Percentiles rank a stretch among this genome's conserved stretches.
Evolutionary conservation across 2,113 vertebrate genomes (phyloP).

Genomic region (Mungos mungo): DNA sequence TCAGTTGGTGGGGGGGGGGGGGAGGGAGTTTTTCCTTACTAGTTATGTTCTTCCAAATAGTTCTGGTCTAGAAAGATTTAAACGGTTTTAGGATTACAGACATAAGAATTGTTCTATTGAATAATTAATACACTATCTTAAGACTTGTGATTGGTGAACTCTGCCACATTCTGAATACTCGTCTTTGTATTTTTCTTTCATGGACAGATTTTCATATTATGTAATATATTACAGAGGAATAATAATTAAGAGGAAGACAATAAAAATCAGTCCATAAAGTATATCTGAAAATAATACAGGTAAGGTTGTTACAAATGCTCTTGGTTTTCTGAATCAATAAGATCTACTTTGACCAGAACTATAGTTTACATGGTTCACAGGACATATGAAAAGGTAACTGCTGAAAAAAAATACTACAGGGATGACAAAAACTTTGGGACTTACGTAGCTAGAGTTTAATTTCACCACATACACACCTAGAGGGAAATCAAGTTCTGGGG

Average conservation of each 20-base stretch:
- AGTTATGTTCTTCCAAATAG: neutral
- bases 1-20: neutral
- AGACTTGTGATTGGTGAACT: neutral
- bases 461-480: neutral
- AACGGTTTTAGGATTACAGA: neutral
- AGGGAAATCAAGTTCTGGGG: neutral
- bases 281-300: neutral
- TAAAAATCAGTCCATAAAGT: neutral
- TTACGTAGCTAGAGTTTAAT: neutral
- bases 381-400: neutral
- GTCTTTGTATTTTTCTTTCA: neutral
- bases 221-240: neutral
- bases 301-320: neutral
- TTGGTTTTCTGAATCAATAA: neutral
- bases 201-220: neutral
- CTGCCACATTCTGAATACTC: neutral
- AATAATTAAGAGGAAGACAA: neutral
- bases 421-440: neutral
- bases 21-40: neutral
- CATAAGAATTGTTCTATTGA: neutral
- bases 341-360: neutral
- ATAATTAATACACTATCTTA: neutral
- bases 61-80: neutral
- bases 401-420: neutral
- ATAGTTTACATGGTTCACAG: neutral